Evolutionary conservation across 2,888 invertebrate genomes (phyloP), one percentile per base, ranked within the genome.

Genomic region (Ochropacha duplaris): DNA sequence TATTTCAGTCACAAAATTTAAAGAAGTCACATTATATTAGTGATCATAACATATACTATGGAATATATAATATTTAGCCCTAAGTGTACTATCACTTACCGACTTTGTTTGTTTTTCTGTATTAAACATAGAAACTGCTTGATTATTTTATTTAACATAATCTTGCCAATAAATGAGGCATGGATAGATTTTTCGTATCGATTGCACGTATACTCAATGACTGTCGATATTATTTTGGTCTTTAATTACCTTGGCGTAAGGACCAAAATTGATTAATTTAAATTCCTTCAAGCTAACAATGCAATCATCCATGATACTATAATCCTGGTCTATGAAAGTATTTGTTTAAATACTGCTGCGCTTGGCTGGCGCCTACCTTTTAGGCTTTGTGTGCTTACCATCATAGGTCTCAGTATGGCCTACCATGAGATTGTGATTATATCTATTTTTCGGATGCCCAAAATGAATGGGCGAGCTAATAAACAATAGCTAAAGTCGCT

Each of bases 21-120:
- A 71, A 78, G 71, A 77, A 81, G 76, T 79, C 74, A 72, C 70
- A 71, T 72, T 77, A 65, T 76, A 76, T 83, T 84, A 87, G 85
- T 86, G 86, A 87, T 78, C 81, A 83, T 79, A 85, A 84, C 83
- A 84, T 82, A 75, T 74, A 73, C 75, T 9, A 19, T 44, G 12
- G 31, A 74, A 69, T 71, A 75, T 84, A 79, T 86, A 77, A 80
- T 83, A 82, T 82, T 71, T 84, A 86, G 83, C 69, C 64, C 8
- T 87, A 86, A 83, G 86, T 79, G 71, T 73, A 84, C 86, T 87
- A 88, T 84, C 84, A 84, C 82, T 77, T 81, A 81, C 72, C 79
- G 70, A 78, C 71, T 72, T 78, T 80, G 4, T 76, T 79, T 78
- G 77, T 76, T 79, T 78, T 78, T 82, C 79, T 78, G 79, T 83